These are phyloP conservation scores for Rhagophthalmus giganteus DNA, from an alignment of 2,888 invertebrate species.

Conservation along the genomic window DNA sequence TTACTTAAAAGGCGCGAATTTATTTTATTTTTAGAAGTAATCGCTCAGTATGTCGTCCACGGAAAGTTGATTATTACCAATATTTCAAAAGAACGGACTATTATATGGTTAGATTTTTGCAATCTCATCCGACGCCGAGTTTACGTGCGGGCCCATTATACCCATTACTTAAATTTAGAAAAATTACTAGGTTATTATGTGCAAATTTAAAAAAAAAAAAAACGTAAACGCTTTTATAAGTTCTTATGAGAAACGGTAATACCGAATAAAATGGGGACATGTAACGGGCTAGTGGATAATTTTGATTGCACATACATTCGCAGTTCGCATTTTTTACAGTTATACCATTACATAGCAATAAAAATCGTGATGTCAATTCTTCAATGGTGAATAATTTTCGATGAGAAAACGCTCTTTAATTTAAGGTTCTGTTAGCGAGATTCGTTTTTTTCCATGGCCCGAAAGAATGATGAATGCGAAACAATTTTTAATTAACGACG, in stretches of 20 bases:
- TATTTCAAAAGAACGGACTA: constrained; percentile 84
- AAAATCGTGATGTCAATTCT: constrained; percentile 29
- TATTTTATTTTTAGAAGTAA: too few species aligned
- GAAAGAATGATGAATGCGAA: too few species aligned
- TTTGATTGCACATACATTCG: constrained; percentile 35
- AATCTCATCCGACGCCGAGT: constrained; percentile 63
- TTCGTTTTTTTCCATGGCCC: constrained; percentile 10
- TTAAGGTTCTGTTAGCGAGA: constrained; percentile 15
- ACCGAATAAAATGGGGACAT: constrained; percentile 38
- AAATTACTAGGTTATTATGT: too few species aligned
- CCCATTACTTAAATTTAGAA: constrained; percentile 64
- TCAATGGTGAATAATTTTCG: constrained; percentile 24
- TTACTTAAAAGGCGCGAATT: too few species aligned
- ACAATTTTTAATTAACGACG: too few species aligned
- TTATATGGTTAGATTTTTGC: constrained; percentile 68
- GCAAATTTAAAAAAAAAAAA: too few species aligned
- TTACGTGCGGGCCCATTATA: constrained; percentile 74
- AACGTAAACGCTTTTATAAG: constrained; percentile 23
- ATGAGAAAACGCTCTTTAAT: constrained; percentile 22
- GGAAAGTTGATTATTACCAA: too few species aligned
- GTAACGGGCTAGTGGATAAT: constrained; percentile 38
- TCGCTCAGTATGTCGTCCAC: too few species aligned
- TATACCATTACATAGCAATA: constrained; percentile 31
- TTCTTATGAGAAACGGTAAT: constrained; percentile 25
- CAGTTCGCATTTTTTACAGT: constrained; percentile 34